Evolutionary conservation across 2,113 vertebrate genomes (phyloP).

Genomic region (Elaphurus davidianus): DNA sequence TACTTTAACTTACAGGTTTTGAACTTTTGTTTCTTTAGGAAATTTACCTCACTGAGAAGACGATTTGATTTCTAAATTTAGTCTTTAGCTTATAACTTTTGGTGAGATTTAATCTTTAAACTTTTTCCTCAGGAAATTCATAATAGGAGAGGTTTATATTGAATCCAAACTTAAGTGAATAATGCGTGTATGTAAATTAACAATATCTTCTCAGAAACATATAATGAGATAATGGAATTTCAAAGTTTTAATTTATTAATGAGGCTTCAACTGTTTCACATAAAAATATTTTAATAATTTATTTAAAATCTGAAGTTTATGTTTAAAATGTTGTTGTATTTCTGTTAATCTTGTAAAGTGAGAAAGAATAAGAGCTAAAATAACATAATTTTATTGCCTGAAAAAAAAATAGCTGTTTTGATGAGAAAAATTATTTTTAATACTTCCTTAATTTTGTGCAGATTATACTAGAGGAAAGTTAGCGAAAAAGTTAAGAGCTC

Average conservation of each 20-base stretch:
- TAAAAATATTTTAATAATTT: not conserved
- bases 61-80: slow-evolving; percentile 31
- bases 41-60: not conserved
- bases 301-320: not conserved
- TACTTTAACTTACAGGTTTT: not conserved
- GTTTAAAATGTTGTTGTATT: not conserved
- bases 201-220: not conserved
- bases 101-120: not conserved
- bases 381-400: not conserved
- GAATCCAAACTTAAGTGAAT: not conserved
- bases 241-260: slow-evolving; percentile 4
- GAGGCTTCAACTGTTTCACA: not conserved
- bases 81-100: not conserved
- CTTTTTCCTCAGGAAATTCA: not conserved
- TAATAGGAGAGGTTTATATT: not conserved
- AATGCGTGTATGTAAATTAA: not conserved
- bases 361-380: not conserved
- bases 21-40: not conserved
- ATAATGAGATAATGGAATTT: not conserved
- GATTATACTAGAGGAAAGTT: not conserved
- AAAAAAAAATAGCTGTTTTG: not conserved
- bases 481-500: not conserved
- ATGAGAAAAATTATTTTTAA: not conserved
- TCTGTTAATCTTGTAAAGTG: not conserved
- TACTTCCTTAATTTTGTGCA: not conserved